These are phyloP conservation scores for Gambelia wislizenii DNA, from an alignment of 2,797 vertebrate species.

Conservation along the genomic window DNA sequence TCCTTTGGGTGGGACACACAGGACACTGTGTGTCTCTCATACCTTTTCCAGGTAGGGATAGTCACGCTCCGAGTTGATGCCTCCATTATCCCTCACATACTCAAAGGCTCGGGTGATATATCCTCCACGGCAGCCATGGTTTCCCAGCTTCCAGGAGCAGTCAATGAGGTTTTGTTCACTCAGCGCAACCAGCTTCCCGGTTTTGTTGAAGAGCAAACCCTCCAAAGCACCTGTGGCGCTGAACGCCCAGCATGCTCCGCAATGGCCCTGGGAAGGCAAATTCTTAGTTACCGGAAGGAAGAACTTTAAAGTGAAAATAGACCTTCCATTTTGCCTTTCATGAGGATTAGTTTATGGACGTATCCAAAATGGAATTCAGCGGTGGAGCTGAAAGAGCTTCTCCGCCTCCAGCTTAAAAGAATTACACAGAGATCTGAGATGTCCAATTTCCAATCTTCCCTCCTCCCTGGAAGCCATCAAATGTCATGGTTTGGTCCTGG, in stretches of 20 bases:
- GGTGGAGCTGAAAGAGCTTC: too few relatives aligned
- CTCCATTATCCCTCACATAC: not conserved
- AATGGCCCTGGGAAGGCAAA: constrained; percentile 77
- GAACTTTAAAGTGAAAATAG: too few relatives aligned
- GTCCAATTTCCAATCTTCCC: too few relatives aligned
- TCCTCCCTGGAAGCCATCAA: too few relatives aligned
- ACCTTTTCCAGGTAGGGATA: constrained; percentile 60
- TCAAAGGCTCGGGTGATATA: constrained; percentile 36
- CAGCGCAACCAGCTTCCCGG: constrained; percentile 71
- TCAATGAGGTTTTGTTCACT: constrained; percentile 70
- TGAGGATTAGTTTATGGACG: too few relatives aligned
- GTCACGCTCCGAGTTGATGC: constrained; percentile 42
- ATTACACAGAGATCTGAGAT: too few relatives aligned
- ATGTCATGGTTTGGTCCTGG: too few relatives aligned
- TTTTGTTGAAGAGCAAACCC: constrained; percentile 83
- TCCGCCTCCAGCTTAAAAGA: too few relatives aligned
- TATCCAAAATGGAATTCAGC: too few relatives aligned
- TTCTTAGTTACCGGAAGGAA: too few relatives aligned
- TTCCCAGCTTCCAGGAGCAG: constrained; percentile 54
- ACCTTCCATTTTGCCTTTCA: too few relatives aligned
- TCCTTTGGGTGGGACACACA: too few relatives aligned
- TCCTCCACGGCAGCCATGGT: constrained; percentile 30
- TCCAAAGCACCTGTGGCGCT: constrained; percentile 87
- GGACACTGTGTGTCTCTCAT: fast-evolving
- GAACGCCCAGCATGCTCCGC: constrained; percentile 90